Conservation (phyloP, 2,888 invertebrate genomes). For the Leptopilina syphax region DNA sequence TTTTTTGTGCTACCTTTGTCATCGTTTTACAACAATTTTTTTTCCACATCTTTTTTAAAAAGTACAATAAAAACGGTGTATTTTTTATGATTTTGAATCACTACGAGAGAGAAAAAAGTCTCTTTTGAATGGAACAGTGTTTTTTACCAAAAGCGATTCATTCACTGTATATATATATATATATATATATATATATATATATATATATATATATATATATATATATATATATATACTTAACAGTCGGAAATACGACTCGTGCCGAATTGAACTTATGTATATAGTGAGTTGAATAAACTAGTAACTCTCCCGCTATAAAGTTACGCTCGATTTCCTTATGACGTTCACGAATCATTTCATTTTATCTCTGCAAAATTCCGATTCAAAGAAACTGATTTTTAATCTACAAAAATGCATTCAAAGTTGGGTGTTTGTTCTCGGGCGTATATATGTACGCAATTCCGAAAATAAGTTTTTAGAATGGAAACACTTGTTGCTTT, state of each 20-base stretch:
- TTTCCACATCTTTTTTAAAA: background rate
- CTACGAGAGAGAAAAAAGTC: background rate
- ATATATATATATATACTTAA: too few relatives aligned
- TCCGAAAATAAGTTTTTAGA: slow-evolving; percentile 1
- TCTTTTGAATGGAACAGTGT: background rate
- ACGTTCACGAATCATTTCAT: slow-evolving; percentile 18
- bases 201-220: too few relatives aligned
- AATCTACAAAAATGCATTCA: slow-evolving; percentile 11
- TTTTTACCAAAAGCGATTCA: slow-evolving; percentile 14
- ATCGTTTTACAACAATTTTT: background rate
- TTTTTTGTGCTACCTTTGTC: background rate
- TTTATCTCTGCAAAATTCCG: slow-evolving; percentile 8
- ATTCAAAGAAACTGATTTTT: slow-evolving; percentile 6
- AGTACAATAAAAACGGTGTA: background rate
- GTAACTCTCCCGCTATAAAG: slow-evolving; percentile 9
- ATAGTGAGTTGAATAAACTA: slow-evolving; percentile 31
- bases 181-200: too few relatives aligned
- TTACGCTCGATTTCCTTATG: slow-evolving; percentile 31
- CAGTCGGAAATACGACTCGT: background rate
- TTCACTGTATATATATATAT: background rate
- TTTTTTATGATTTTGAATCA: too few relatives aligned
- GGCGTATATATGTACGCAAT: background rate
- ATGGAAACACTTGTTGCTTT: slow-evolving; percentile 32
- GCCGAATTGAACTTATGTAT: background rate
- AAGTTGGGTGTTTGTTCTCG: background rate